A percentile compares a stretch with the other conserved stretches of the same genome.
Conservation (phyloP, 2,888 invertebrate genomes). For the Tenodera sinensis region DNA sequence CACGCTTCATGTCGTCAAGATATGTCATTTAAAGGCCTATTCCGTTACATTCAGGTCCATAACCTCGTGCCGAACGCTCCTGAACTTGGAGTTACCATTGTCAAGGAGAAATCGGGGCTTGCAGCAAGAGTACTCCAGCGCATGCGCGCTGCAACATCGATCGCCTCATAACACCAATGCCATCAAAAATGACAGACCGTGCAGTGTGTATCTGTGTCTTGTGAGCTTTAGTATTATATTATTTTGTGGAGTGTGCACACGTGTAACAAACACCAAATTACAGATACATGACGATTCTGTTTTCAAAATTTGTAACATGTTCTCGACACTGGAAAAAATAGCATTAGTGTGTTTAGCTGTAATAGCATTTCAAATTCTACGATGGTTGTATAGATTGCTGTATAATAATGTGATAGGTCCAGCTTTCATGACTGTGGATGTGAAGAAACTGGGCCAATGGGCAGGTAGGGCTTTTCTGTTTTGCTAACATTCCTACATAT, state of each 20-base stretch:
- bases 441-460: constrained; percentile 71
- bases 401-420: constrained; percentile 51
- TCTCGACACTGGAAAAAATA: constrained; percentile 48
- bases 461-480: constrained; percentile 60
- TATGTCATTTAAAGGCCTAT: background rate
- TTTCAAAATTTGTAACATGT: constrained; percentile 31
- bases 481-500: too few relatives aligned
- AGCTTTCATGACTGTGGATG: constrained; percentile 54
- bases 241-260: too few relatives aligned
- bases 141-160: background rate
- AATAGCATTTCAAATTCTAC: constrained; percentile 48
- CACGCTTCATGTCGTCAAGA: background rate
- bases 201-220: background rate
- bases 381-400: constrained; percentile 48
- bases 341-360: constrained; percentile 47
- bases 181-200: background rate
- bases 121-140: too few relatives aligned
- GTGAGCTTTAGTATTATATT: background rate
- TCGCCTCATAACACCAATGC: background rate
- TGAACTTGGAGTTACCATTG: background rate
- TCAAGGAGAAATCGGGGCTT: background rate
- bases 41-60: background rate
- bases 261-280: background rate
- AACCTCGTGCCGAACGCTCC: background rate
- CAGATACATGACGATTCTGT: background rate